Evolutionary conservation across 2,888 invertebrate species (phyloP).

Genomic region (Lordiphosa fenestrarum): DNA sequence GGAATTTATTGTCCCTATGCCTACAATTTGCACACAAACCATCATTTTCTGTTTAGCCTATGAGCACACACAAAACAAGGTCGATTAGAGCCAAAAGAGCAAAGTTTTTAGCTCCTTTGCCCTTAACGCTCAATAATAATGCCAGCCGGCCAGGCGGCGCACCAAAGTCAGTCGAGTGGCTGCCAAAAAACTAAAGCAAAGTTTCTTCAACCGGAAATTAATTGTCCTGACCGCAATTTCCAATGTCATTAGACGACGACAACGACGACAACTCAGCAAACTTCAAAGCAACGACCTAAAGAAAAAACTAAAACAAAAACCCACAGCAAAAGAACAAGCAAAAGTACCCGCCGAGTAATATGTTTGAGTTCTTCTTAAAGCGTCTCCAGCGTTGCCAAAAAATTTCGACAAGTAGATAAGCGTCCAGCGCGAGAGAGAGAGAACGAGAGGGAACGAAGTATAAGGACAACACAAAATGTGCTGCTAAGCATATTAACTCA

Average conservation of each 20-base stretch:
- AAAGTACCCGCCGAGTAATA: slow-evolving; percentile 48
- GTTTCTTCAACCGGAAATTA: slow-evolving; percentile 73
- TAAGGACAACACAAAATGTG: slow-evolving; percentile 57
- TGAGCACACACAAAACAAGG: slow-evolving; percentile 32
- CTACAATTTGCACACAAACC: slow-evolving; percentile 7
- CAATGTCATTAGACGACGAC: slow-evolving; percentile 60
- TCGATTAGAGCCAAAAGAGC: slow-evolving; percentile 39
- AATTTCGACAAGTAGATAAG: slow-evolving; percentile 63
- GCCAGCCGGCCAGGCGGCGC: slow-evolving; percentile 11
- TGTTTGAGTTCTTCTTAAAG: slow-evolving; percentile 56
- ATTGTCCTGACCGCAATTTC: slow-evolving; percentile 76
- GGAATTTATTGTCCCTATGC: slow-evolving; percentile 7
- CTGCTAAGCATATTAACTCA: slow-evolving; percentile 69
- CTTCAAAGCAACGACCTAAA: slow-evolving; percentile 64
- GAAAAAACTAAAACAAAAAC: slow-evolving; percentile 44
- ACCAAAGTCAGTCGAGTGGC: slow-evolving; percentile 19
- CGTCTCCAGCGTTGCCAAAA: slow-evolving; percentile 26
- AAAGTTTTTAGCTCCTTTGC: slow-evolving; percentile 22
- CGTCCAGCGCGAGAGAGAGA: slow-evolving; percentile 29
- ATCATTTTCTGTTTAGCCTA: background rate
- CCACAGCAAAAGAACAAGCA: slow-evolving; percentile 24
- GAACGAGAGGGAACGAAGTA: slow-evolving; percentile 9
- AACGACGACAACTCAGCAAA: slow-evolving; percentile 53
- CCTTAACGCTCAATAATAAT: slow-evolving; percentile 42
- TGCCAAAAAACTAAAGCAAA: slow-evolving; percentile 60